Percentiles rank a stretch among this genome's conserved stretches.
These are phyloP conservation scores for Bos javanicus DNA, from an alignment of 2,113 vertebrate genomes.

Conservation along the genomic window DNA sequence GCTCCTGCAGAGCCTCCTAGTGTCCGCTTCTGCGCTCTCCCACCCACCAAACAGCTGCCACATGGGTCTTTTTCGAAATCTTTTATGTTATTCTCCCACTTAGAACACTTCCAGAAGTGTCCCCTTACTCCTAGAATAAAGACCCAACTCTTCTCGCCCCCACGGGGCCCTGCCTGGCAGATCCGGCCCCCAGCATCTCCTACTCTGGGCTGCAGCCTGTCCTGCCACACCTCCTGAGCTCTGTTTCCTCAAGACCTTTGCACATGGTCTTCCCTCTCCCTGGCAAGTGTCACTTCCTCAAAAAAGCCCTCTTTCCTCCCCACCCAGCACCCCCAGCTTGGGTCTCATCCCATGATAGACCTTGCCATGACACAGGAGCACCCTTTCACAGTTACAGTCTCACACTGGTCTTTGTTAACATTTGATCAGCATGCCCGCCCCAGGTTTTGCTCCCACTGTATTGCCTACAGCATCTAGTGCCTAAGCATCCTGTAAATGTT, in stretches of 20 bases:
- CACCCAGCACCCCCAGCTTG: not conserved
- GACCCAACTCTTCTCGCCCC: not conserved
- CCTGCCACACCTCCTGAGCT: too few species aligned
- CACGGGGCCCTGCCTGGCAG: not conserved
- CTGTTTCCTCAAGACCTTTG: not conserved
- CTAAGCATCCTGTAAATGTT: not conserved
- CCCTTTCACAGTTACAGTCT: not conserved
- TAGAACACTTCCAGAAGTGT: not conserved
- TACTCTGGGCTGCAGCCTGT: not conserved
- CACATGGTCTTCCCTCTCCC: not conserved
- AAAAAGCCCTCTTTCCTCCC: not conserved
- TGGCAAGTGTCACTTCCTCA: not conserved
- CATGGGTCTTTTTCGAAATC: not conserved
- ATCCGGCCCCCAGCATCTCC: not conserved
- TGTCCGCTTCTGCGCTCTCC: not conserved
- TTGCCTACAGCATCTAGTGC: not conserved
- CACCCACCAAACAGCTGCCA: not conserved
- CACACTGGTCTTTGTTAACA: not conserved
- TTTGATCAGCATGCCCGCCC: rapidly evolving
- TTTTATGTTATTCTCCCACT: not conserved
- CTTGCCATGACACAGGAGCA: not conserved
- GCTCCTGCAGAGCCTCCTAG: not conserved
- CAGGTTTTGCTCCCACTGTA: not conserved
- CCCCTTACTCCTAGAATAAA: not conserved
- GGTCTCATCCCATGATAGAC: not conserved